phyloP scores from a whole-genome alignment of 2,113 vertebrate species.

The Cephalopterus ornatus region DNA sequence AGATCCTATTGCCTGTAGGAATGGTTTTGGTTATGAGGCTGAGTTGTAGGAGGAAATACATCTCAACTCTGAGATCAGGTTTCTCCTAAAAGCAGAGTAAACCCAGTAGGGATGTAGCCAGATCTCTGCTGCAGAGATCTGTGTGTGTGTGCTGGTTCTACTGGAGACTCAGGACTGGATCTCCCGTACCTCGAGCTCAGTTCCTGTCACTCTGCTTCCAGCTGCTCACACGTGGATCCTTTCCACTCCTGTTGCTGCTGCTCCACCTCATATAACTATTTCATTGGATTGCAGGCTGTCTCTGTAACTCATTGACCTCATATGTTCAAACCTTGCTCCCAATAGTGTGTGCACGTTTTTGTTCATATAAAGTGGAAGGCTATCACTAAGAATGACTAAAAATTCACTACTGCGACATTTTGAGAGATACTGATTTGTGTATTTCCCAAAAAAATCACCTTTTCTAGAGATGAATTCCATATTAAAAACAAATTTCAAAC shows the following conservation, averaged over 20 bases:
- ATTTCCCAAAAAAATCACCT: neutral
- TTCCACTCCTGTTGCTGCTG: neutral
- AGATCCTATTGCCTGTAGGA: neutral
- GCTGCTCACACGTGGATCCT: rapidly evolving
- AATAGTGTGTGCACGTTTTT: neutral
- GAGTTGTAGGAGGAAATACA: neutral
- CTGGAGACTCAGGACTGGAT: neutral
- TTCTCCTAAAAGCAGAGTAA: neutral
- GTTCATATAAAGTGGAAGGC: neutral
- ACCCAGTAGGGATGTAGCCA: neutral
- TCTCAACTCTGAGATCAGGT: neutral
- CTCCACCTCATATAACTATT: neutral
- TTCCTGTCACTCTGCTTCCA: neutral
- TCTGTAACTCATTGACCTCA: neutral
- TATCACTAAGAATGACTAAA: neutral
- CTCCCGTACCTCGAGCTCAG: neutral
- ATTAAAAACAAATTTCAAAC: neutral
- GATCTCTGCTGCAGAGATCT: neutral
- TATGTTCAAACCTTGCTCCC: neutral
- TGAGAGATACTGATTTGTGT: neutral
- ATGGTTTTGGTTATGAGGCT: neutral
- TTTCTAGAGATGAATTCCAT: neutral
- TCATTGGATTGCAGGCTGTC: neutral
- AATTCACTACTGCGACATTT: neutral
- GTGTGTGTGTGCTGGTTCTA: neutral